A percentile compares a stretch with the other conserved stretches of the same genome.
These are phyloP conservation scores for Pagrus major DNA, from an alignment of 2,113 vertebrate species.

Conservation along the genomic window DNA sequence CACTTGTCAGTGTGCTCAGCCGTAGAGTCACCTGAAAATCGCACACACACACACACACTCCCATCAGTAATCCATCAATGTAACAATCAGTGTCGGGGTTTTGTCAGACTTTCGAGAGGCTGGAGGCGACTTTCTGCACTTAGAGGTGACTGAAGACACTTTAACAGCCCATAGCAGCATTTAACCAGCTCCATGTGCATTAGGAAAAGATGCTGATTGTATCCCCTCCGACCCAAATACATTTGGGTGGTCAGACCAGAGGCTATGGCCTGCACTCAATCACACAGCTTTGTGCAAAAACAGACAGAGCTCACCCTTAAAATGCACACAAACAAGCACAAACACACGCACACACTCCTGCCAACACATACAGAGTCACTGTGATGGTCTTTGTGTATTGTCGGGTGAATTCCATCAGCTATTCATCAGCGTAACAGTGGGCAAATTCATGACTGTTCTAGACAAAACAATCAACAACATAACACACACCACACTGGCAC, in stretches of 20 bases:
- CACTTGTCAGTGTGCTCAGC: slow-evolving; percentile 8
- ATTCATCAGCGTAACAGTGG: slow-evolving; percentile 66
- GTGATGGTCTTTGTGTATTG: slow-evolving; percentile 70
- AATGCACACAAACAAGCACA: slow-evolving; percentile 3
- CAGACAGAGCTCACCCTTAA: slow-evolving; percentile 22
- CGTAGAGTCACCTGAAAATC: slow-evolving; percentile 16
- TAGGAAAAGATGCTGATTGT: slow-evolving; percentile 10
- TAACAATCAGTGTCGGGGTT: slow-evolving; percentile 24
- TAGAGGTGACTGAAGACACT: slow-evolving; percentile 20
- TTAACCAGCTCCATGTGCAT: background rate
- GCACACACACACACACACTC: slow-evolving; percentile 3
- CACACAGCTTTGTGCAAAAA: slow-evolving; percentile 34
- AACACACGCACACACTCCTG: slow-evolving; percentile 22
- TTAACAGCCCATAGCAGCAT: background rate
- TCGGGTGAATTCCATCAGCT: slow-evolving; percentile 65
- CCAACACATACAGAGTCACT: slow-evolving; percentile 50
- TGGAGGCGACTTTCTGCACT: background rate
- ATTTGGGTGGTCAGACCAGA: slow-evolving; percentile 7
- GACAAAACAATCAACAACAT: slow-evolving; percentile 68
- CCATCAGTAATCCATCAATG: slow-evolving; percentile 31
- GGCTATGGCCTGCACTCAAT: slow-evolving; percentile 8
- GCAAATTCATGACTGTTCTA: slow-evolving; percentile 76
- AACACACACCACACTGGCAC: slow-evolving; percentile 7
- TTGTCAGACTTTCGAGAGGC: slow-evolving; percentile 22
- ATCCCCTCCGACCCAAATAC: background rate